Base-by-base conservation (phyloP, 2,797 vertebrate genomes). In the Rallus crepitans region DNA sequence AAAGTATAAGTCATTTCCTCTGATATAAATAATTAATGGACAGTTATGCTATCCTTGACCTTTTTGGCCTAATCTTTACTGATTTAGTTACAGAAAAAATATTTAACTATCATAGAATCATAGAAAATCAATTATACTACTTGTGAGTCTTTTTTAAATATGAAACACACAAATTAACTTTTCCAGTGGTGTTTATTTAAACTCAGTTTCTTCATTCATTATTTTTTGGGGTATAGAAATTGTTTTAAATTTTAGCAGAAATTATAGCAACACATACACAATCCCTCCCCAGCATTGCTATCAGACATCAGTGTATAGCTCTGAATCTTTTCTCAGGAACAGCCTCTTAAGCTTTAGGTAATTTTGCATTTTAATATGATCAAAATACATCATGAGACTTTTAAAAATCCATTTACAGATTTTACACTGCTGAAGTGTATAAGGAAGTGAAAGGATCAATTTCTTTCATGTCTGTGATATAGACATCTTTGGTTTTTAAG, bases 171-270 rank as follows among this genome's bases (percentile, higher is more conserved):
- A 72, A 50, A 31, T 48, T 42, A 39, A 1, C 56, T 47, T 47
- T 93, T 77, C 59, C 20, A 55, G 12, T 6, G 2, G 7, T 77
- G 6, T 69, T 13, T 57, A 4, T 61, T 82, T 90, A 59, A 88
- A 20, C 37, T 45, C 10, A n/a, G 4, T 70, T 87, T 87, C 4
- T 14, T 55, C 18, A 24, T 17, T 66, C 8, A 18, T 5, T 37
- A 3, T 4, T 72, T 40, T 39, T 57, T 10, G 2, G 7, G 3
- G 4, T 1, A 2, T 72, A 57, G 25, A 18, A 42, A 2, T 79
- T n/a, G 4, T 28, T 85, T 82, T 35, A 6, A 68, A 31, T 65
- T 79, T 82, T 69, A 25, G 1, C 12, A 33, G 6, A 82, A 71
- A 47, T 65, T 48, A 77, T 82, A 85, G 59, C 24, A 82, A 47